Evolutionary conservation across 1,140 invertebrate species (phyloP).

Genomic region (Lanistes nyassanus): DNA sequence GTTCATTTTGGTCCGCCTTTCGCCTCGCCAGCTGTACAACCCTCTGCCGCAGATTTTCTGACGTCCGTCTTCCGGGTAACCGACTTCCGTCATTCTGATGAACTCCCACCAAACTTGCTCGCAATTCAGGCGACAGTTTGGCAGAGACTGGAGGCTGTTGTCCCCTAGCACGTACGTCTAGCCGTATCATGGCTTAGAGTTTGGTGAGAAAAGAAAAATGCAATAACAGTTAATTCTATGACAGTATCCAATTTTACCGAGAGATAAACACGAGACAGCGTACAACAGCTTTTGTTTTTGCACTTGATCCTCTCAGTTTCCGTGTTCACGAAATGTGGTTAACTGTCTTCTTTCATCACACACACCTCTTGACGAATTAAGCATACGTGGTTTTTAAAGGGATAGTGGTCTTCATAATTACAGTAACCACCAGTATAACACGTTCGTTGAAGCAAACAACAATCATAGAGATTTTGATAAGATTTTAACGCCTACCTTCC

Average conservation of each 20-base stretch:
- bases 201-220: neutral
- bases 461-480: no score
- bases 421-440: no score
- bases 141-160: conserved; percentile 13
- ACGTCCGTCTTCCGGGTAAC: neutral
- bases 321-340: no score
- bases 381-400: no score
- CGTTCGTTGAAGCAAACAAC: no score
- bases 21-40: conserved; percentile 18
- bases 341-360: no score
- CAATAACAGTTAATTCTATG: neutral
- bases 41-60: conserved; percentile 1
- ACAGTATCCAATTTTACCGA: neutral
- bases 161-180: conserved; percentile 14
- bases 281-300: neutral
- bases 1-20: neutral
- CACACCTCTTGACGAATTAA: no score
- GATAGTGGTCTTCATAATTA: no score
- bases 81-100: neutral
- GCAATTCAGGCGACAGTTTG: neutral
- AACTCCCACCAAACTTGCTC: no score
- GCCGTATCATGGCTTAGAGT: neutral
- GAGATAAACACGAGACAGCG: neutral
- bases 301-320: neutral
- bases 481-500: no score